Percentiles rank a stretch among this genome's conserved stretches.
Evolutionary conservation across 2,888 invertebrate genomes (phyloP).

Genomic region (Beris morrisii): DNA sequence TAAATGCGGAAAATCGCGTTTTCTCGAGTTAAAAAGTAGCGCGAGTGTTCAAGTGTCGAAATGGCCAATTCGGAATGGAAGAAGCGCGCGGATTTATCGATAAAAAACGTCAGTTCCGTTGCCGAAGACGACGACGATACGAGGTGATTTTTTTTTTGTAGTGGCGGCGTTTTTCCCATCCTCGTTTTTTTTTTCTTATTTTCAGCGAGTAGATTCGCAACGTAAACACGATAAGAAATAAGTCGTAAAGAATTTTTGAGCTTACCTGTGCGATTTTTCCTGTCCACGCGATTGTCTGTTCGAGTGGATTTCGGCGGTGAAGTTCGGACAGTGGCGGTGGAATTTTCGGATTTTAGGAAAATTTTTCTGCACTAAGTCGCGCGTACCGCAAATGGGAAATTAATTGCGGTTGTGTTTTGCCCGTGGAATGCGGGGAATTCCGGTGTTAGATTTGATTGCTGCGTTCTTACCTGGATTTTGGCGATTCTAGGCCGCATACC

Average conservation of each 20-base stretch:
- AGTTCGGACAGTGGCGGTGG: too few relatives aligned
- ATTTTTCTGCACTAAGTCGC: too few relatives aligned
- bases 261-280: conserved; percentile 9
- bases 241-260: neutral
- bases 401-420: too few relatives aligned
- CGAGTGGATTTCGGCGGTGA: too few relatives aligned
- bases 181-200: neutral
- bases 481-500: too few relatives aligned
- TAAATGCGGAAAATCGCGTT: too few relatives aligned
- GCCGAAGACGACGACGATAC: conserved; percentile 52
- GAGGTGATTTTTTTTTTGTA: conserved; percentile 30
- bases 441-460: too few relatives aligned
- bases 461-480: too few relatives aligned
- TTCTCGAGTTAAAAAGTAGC: neutral
- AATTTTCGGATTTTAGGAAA: too few relatives aligned
- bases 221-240: conserved; percentile 26
- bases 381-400: too few relatives aligned
- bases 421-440: too few relatives aligned
- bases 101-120: conserved; percentile 53
- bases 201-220: conserved; percentile 10
- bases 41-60: conserved; percentile 2
- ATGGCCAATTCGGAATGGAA: conserved; percentile 59
- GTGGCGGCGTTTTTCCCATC: neutral
- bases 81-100: conserved; percentile 58
- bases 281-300: too few relatives aligned